These are phyloP conservation scores for Phalacrocorax pelagicus DNA, from an alignment of 2,113 vertebrate genomes.

Conservation along the genomic window DNA sequence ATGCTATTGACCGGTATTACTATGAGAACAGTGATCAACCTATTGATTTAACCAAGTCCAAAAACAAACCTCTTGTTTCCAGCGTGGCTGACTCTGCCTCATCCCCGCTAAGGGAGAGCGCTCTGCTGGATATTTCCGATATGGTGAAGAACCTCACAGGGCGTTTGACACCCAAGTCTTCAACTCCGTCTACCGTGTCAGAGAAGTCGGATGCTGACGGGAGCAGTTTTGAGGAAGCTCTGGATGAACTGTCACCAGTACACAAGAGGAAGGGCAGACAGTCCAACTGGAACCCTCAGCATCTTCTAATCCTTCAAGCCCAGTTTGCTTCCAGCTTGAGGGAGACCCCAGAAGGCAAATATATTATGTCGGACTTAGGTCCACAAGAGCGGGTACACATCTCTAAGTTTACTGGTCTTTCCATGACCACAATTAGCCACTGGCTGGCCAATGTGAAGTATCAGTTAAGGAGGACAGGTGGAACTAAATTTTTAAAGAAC, in stretches of 20 bases:
- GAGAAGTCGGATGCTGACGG: slow-evolving; percentile 94
- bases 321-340: slow-evolving; percentile 95
- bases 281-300: slow-evolving; percentile 99
- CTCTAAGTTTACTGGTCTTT: slow-evolving; percentile 99
- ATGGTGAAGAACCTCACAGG: slow-evolving; percentile 99
- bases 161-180: slow-evolving; percentile 95
- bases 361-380: slow-evolving; percentile 93
- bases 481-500: slow-evolving; percentile 99
- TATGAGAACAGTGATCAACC: slow-evolving; percentile 92
- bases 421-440: slow-evolving; percentile 99
- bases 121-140: slow-evolving; percentile 98
- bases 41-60: slow-evolving; percentile 97
- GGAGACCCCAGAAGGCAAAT: slow-evolving; percentile 94
- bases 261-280: slow-evolving; percentile 98
- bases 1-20: slow-evolving; percentile 84
- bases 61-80: slow-evolving; percentile 84
- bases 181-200: slow-evolving; percentile 90
- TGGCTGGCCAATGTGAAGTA: slow-evolving; percentile 99
- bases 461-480: slow-evolving; percentile 96
- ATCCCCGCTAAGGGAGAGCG: slow-evolving; percentile 90
- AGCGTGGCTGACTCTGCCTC: slow-evolving; percentile 81
- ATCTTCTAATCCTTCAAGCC: slow-evolving; percentile 96
- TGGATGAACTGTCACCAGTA: slow-evolving; percentile 92
- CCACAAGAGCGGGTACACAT: slow-evolving; percentile 98
- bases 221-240: slow-evolving; percentile 92